A percentile compares a stretch with the other conserved stretches of the same genome.
These are phyloP conservation scores for Avahi laniger DNA, from an alignment of 2,797 vertebrate genomes.

Conservation along the genomic window DNA sequence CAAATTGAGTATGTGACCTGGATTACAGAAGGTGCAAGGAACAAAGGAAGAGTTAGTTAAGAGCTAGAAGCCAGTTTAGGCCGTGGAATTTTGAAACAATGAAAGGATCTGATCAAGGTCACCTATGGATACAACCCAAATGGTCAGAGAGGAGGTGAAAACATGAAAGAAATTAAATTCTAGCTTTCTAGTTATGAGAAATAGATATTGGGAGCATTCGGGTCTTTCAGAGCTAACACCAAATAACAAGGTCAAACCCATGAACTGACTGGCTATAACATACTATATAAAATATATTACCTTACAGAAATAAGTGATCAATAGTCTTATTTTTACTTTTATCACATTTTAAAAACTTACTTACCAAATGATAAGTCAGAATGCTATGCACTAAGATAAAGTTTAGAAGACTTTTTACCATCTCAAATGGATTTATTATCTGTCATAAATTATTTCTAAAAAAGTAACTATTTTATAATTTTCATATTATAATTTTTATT, in stretches of 20 bases:
- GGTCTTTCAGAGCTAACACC: slow-evolving; percentile 29
- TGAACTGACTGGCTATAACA: not conserved
- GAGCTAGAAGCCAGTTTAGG: not conserved
- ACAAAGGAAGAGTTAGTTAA: slow-evolving; percentile 37
- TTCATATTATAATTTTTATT: not conserved
- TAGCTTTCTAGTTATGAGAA: slow-evolving; percentile 56
- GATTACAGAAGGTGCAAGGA: slow-evolving; percentile 46
- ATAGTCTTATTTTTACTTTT: not conserved
- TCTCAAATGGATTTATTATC: not conserved
- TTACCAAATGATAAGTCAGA: not conserved
- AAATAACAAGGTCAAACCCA: slow-evolving; percentile 53
- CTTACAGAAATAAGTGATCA: not conserved
- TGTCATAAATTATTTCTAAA: not conserved
- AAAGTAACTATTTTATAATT: not conserved
- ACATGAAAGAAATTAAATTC: slow-evolving; percentile 68
- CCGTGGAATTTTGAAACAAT: not conserved
- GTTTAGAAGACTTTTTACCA: not conserved
- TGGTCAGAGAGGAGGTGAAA: not conserved
- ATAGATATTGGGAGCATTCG: not conserved
- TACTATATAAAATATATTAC: slow-evolving; percentile 31
- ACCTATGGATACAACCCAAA: not conserved
- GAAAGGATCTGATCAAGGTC: slow-evolving; percentile 57
- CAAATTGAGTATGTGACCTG: slow-evolving; percentile 66
- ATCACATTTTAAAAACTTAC: not conserved
- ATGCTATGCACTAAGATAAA: not conserved